phyloP scores from a whole-genome alignment of 2,797 vertebrate species.

The Lepilemur ruficaudatus region DNA sequence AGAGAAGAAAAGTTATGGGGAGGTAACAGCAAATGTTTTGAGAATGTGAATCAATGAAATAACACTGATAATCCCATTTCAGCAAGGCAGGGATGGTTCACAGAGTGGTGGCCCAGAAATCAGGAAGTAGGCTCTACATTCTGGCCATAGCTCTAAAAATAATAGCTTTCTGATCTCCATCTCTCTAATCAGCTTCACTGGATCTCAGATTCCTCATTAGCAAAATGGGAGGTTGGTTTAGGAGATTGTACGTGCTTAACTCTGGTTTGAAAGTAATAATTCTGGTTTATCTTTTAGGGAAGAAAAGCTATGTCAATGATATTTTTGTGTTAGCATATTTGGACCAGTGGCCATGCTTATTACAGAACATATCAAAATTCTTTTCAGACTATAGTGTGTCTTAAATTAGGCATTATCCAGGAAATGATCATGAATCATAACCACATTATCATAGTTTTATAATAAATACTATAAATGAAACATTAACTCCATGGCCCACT shows the following conservation, averaged over 20 bases:
- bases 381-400: not conserved
- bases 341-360: not conserved
- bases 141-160: not conserved
- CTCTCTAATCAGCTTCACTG: not conserved
- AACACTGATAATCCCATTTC: not conserved
- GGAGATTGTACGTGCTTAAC: not conserved
- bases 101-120: not conserved
- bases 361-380: not conserved
- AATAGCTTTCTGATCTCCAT: not conserved
- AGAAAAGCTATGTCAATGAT: not conserved
- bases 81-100: not conserved
- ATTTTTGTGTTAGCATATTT: not conserved
- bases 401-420: slow-evolving; percentile 45
- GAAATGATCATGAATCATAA: slow-evolving; percentile 42
- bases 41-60: not conserved
- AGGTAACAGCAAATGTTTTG: not conserved
- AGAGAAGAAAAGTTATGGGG: not conserved
- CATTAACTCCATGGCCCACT: slow-evolving; percentile 51
- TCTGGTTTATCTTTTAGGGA: not conserved
- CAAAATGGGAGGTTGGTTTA: not conserved
- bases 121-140: not conserved
- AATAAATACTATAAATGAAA: slow-evolving; percentile 62
- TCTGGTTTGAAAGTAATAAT: not conserved
- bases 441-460: slow-evolving; percentile 8
- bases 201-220: not conserved